These are phyloP conservation scores for Neotragus moschatus DNA, from an alignment of 2,113 vertebrate species.

Conservation along the genomic window DNA sequence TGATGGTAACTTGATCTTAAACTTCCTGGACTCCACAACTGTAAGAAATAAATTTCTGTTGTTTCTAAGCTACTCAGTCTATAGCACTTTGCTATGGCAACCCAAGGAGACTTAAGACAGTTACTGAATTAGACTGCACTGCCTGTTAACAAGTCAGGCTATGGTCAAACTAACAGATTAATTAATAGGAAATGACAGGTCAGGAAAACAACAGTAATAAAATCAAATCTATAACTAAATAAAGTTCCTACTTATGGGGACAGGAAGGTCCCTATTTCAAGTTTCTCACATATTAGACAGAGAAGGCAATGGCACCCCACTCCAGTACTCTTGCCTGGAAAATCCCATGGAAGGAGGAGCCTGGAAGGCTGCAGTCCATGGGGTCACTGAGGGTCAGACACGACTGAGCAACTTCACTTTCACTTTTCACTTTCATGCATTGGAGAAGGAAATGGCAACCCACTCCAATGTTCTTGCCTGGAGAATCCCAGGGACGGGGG, in stretches of 20 bases:
- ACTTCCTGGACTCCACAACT: neutral
- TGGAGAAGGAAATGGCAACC: too few relatives aligned
- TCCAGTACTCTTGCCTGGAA: too few relatives aligned
- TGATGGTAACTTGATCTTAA: neutral
- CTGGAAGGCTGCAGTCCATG: too few relatives aligned
- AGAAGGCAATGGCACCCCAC: too few relatives aligned
- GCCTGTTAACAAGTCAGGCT: slow-evolving; percentile 20
- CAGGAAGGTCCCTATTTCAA: too few relatives aligned
- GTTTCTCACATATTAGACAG: too few relatives aligned
- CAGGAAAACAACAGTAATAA: slow-evolving; percentile 14
- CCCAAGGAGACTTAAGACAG: neutral
- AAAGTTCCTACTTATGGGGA: neutral
- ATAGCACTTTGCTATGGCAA: neutral
- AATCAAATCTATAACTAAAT: neutral
- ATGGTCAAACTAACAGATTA: neutral
- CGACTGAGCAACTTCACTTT: too few relatives aligned
- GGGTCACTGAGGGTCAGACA: too few relatives aligned
- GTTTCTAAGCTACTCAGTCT: neutral
- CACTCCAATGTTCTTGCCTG: too few relatives aligned
- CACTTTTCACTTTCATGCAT: too few relatives aligned
- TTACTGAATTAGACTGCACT: neutral
- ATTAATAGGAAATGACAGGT: neutral
- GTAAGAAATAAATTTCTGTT: neutral
- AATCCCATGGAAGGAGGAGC: too few relatives aligned
- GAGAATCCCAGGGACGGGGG: too few relatives aligned